Evolutionary conservation across 2,888 invertebrate species (phyloP), one percentile per base, ranked within the genome.

Genomic region (Ariolimax columbianus): DNA sequence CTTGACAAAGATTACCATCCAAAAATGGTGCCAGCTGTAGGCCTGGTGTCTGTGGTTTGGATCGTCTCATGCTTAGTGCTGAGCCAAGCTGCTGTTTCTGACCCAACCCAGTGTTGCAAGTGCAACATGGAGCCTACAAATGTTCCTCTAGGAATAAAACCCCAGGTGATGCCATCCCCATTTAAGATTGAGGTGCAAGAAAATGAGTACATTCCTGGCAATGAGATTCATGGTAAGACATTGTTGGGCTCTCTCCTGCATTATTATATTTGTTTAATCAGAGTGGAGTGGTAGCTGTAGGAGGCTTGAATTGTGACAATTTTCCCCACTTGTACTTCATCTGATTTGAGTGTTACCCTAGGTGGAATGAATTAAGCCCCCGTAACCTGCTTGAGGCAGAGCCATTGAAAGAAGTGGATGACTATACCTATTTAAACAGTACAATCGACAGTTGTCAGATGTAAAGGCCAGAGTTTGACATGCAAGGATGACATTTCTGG

Each of bases 141-240:
- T 66, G 63, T 78, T 4, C 81, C 85, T 7, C 72, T 47, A 17
- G 84, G 73, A 14, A 55, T 80, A 7, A n/a, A 86, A 1, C 91
- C 92, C 0, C 91, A 91, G 77, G 83, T 89, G 43, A 72, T 89
- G 59, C 91, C 91, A 11, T 91, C 91, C 30, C 91, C 91, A 40
- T 92, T 91, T 81, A 85, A 86, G 43, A 91, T 92, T 40, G 78
- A 86, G 40, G 89, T 91, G 40, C 82, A 81, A 36, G 86, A 86
- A 73, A 70, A 81, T 14, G 73, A 83, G 43, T 89, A 89, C 77
- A 47, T 55, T n/a, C 84, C 84, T 30, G 78, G 77, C 38, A 87
- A 84, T 38, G 88, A 89, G 51, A 83, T 90, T 30, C 85, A 83
- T 73, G 89, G 90, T 90, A 83, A 82, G 87, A 68, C n/a, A 23